Evolutionary conservation across 1,140 invertebrate species (phyloP), one percentile per base, ranked within the genome.

Genomic region (Yoshiicerus persimilis): DNA sequence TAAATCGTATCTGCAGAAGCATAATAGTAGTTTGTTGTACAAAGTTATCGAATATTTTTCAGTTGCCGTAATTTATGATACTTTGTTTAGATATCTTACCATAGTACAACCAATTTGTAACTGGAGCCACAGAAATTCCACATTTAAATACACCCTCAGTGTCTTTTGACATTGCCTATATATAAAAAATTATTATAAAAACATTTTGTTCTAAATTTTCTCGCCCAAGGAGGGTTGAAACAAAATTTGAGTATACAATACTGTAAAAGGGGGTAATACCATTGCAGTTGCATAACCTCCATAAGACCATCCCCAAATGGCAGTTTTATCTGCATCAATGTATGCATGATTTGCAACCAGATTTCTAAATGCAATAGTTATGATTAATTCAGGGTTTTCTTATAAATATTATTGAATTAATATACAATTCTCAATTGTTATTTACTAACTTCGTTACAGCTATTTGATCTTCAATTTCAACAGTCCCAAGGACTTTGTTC

Each of bases 61-160:
- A n/a, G n/a, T n/a, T n/a, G n/a, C n/a, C n/a, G n/a, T n/a, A n/a
- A n/a, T n/a, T n/a, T n/a, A n/a, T n/a, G n/a, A 64, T n/a, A 64
- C n/a, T 25, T 77, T 77, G n/a, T n/a, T n/a, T n/a, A n/a, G n/a
- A n/a, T n/a, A 86, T 91, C 92, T 94, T 93, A 97, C 97, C 96
- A 92, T 99, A 98, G 92, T 97, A 96, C 56, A 96, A 93, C 97
- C 97, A 99, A 91, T 97, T 97, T 6, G 97, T 98, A 16, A 98
- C 97, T 20, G 98, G 98, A 32, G 97, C 97, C 4, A 97, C 96
- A 11, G 97, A 96, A 70, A 98, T 96, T n/a, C 96, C 98, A 92
- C 98, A 99, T 91, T 96, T 95, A 92, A 98, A 96, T 84, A 97
- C 92, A 87, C 94, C 93, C 1, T 94, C 92, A 20, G 93, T 93